A percentile compares a stretch with the other conserved stretches of the same genome.
phyloP scores from a whole-genome alignment of 2,888 invertebrate genomes.

The Lasioglossum vierecki region DNA sequence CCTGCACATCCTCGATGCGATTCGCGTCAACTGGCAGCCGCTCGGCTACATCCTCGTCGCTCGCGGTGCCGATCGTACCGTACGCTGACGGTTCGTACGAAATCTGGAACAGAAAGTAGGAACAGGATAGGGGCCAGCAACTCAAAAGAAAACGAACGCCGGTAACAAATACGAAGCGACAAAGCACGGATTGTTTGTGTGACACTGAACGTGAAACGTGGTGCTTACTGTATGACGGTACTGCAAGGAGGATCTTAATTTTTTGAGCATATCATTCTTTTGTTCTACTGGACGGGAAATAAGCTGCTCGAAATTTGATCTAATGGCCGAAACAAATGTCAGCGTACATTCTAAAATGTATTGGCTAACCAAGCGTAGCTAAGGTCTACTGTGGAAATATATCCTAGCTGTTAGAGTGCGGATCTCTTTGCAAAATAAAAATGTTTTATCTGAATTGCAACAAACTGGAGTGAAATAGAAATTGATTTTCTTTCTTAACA shows the following conservation, averaged over 20 bases:
- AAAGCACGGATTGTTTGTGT: slow-evolving; percentile 22
- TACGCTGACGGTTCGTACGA: slow-evolving; percentile 62
- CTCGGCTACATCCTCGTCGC: slow-evolving; percentile 69
- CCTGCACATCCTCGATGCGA: slow-evolving; percentile 54
- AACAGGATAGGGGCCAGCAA: slow-evolving; percentile 82
- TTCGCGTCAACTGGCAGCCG: slow-evolving; percentile 44
- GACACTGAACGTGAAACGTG: neutral
- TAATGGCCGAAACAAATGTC: neutral
- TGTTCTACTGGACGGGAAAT: neutral
- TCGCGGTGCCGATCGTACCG: slow-evolving; percentile 66
- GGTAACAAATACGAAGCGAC: slow-evolving; percentile 58
- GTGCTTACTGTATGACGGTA: neutral
- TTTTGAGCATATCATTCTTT: neutral
- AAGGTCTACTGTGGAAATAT: neutral
- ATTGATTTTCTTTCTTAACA: too few relatives aligned
- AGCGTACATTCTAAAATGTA: neutral
- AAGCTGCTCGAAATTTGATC: neutral
- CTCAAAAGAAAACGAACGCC: slow-evolving; percentile 75
- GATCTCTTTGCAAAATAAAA: neutral
- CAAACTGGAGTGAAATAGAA: too few relatives aligned
- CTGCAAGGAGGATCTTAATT: neutral
- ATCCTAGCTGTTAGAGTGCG: neutral
- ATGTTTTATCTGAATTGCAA: too few relatives aligned
- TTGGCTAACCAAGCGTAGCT: neutral
- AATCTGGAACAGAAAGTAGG: slow-evolving; percentile 83